Conservation (phyloP, 2,888 invertebrate genomes). For the Melanchra persicariae region DNA sequence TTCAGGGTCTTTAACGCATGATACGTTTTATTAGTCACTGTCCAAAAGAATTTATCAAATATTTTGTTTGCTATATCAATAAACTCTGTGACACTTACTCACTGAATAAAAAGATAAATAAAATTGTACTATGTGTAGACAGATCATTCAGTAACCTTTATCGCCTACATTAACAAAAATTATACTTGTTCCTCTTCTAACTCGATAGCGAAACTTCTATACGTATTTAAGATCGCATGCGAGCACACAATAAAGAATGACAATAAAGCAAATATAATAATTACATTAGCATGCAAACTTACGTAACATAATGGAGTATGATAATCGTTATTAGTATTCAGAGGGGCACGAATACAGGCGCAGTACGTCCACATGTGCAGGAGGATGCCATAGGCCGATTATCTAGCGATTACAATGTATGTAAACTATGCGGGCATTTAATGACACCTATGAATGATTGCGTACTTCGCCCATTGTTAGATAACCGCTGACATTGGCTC, state of each 20-base stretch:
- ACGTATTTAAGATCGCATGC: conserved; percentile 17
- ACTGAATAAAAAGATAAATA: conserved; percentile 23
- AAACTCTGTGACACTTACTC: conserved; percentile 18
- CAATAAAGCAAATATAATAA: conserved; percentile 50
- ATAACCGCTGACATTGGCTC: conserved; percentile 69
- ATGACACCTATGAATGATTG: conserved; percentile 74
- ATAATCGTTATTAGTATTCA: conserved; percentile 67
- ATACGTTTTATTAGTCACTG: conserved; percentile 3
- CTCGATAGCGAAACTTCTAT: conserved; percentile 9
- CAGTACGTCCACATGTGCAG: conserved; percentile 67
- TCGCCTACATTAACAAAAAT: conserved; percentile 5
- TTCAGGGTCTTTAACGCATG: conserved; percentile 30
- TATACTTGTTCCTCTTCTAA: conserved; percentile 10
- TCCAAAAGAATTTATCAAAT: neutral
- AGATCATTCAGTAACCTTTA: conserved; percentile 1
- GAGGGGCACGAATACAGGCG: conserved; percentile 66
- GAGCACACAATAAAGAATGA: conserved; percentile 23
- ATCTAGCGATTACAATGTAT: conserved; percentile 75
- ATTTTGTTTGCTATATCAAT: conserved; percentile 15
- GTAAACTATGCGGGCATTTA: conserved; percentile 79
- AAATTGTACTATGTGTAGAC: conserved; percentile 18
- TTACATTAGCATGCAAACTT: conserved; percentile 65
- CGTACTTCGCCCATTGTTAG: conserved; percentile 70
- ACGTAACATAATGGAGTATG: conserved; percentile 64
- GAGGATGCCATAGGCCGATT: conserved; percentile 68